Evolutionary conservation across 2,888 invertebrate species (phyloP), one percentile per base, ranked within the genome.

Genomic region (Falcaria lacertinaria): DNA sequence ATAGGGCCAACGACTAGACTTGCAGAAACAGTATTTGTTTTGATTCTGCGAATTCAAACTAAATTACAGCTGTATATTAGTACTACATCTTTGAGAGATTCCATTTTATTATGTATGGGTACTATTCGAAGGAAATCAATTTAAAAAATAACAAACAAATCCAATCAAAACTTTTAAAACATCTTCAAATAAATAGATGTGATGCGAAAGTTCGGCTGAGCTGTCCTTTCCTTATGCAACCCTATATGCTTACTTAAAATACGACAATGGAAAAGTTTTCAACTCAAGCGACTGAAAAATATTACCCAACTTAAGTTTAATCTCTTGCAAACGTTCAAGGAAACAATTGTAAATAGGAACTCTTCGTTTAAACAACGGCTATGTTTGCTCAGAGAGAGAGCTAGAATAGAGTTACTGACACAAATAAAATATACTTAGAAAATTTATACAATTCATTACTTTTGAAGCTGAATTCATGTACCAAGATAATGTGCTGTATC

Each of bases 241-340:
- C 63, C 52, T 50, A 49, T 45, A 54, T 57, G 57, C 47, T 48
- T 25, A 34, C 35, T 25, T 33, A 33, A 35, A 48, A 41, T 13
- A 47, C 52, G 64, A 76, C 75, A 76, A 78, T 74, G 80, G 69
- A 66, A 73, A 80, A 82, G 68, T 83, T 83, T 74, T 65, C 66
- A 64, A 70, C 70, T 75, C 68, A 73, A 77, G 70, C 75, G 72
- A 58, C 73, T 74, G 82, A 82, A 84, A 84, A 84, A 85, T 85
- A 85, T 83, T 74, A 77, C 81, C 74, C 72, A 79, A 78, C 77
- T 78, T 75, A 77, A 84, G 80, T 84, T 85, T 82, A 85, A 85
- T 84, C 81, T 80, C 73, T 75, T 79, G 78, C 79, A 80, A 80
- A 80, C 65, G 72, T 63, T 69, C 67, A 65, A 68, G 67, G 64